Conservation (phyloP, 2,797 vertebrate genomes). For the Lagodon rhomboides region DNA sequence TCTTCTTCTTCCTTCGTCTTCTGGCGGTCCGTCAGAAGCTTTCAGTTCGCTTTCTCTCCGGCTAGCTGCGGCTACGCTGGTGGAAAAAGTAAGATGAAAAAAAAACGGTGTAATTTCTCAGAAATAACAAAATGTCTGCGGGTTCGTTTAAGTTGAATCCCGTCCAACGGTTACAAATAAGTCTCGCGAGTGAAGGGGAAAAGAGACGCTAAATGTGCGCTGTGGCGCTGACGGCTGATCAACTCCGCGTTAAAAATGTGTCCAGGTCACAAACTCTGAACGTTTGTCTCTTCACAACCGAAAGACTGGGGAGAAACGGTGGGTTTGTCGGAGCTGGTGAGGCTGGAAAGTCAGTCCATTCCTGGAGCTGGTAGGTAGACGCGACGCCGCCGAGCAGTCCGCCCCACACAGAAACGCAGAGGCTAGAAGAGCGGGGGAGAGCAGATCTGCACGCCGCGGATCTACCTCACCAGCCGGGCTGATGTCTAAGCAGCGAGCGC, state of each 20-base stretch:
- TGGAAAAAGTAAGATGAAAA: constrained; percentile 24
- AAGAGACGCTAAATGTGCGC: not conserved
- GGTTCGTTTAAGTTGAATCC: constrained; percentile 68
- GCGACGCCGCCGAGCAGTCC: constrained; percentile 53
- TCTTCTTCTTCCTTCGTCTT: constrained; percentile 20
- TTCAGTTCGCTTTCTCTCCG: constrained; percentile 11
- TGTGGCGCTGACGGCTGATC: constrained; percentile 9
- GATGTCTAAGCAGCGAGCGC: constrained; percentile 68
- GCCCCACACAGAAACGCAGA: constrained; percentile 72
- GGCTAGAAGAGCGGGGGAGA: constrained; percentile 45
- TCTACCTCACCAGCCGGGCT: constrained; percentile 42
- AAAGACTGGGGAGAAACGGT: constrained; percentile 28
- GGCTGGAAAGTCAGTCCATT: constrained; percentile 65
- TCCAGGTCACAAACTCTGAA: constrained; percentile 25
- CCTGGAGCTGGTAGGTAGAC: constrained; percentile 51
- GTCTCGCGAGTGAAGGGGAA: constrained; percentile 23
- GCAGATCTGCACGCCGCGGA: constrained; percentile 50
- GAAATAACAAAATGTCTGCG: constrained; percentile 80
- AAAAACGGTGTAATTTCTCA: constrained; percentile 39
- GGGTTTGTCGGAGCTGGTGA: constrained; percentile 44
- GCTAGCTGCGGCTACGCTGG: constrained; percentile 19
- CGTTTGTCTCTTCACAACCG: constrained; percentile 31
- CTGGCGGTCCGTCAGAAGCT: constrained; percentile 15
- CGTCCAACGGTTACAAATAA: constrained; percentile 42
- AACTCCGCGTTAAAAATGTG: constrained; percentile 8